A percentile compares a stretch with the other conserved stretches of the same genome.
phyloP scores from a whole-genome alignment of 2,797 vertebrate species.

The Bradypus variegatus region DNA sequence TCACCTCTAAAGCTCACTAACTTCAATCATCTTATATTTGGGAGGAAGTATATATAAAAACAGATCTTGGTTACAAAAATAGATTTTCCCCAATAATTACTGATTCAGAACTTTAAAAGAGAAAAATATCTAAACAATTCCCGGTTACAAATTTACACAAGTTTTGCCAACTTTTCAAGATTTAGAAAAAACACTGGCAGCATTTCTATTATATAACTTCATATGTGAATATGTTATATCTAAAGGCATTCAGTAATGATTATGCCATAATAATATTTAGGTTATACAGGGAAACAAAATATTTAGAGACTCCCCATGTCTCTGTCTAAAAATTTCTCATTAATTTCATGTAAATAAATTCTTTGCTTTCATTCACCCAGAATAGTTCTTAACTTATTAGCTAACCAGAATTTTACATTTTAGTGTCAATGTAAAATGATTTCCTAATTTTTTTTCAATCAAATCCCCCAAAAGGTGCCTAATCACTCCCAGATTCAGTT shows the following conservation, averaged over 20 bases:
- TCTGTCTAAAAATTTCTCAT: conserved; percentile 32
- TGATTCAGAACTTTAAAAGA: neutral
- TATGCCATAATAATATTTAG: conserved; percentile 14
- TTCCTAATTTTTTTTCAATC: neutral
- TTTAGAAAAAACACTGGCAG: neutral
- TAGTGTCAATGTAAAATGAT: conserved; percentile 8
- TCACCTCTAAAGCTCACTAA: neutral
- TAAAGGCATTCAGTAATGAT: conserved; percentile 14
- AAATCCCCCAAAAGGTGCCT: conserved; percentile 28
- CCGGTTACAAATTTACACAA: conserved; percentile 21
- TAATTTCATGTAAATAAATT: conserved; percentile 34
- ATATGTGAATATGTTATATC: neutral
- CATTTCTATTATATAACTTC: conserved; percentile 4
- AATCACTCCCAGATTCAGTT: conserved; percentile 38
- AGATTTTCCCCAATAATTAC: neutral
- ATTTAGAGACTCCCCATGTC: neutral
- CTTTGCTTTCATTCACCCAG: conserved; percentile 40
- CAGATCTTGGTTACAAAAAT: conserved; percentile 11
- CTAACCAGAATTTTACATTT: conserved; percentile 28
- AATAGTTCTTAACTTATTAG: conserved; percentile 39
- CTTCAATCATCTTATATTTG: neutral
- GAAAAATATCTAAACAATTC: conserved; percentile 11
- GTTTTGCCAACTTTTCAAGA: conserved; percentile 23
- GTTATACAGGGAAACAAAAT: conserved; percentile 32
- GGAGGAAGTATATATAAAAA: neutral